Conservation (phyloP, 2,888 invertebrate species). For the Drosophila ustulata region DNA sequence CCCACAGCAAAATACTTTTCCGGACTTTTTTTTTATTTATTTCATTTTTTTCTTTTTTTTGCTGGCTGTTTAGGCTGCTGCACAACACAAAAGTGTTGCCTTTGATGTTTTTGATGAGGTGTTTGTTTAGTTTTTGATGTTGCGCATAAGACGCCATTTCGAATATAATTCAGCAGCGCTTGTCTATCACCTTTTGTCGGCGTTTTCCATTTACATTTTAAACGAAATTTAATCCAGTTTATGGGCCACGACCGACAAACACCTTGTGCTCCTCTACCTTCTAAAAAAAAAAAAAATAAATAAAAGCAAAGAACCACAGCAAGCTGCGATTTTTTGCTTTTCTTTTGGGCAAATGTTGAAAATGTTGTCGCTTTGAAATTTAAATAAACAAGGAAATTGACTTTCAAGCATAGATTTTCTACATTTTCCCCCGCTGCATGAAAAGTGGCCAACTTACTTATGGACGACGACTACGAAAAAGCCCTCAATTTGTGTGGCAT, state of each 20-base stretch:
- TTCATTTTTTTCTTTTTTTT: slow-evolving; percentile 8
- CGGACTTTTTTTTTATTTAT: slow-evolving; percentile 15
- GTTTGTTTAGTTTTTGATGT: slow-evolving; percentile 81
- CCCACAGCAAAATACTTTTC: slow-evolving; percentile 15
- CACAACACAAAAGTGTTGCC: slow-evolving; percentile 49
- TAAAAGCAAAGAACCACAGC: slow-evolving; percentile 8
- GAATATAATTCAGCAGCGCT: slow-evolving; percentile 54
- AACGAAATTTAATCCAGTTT: slow-evolving; percentile 82
- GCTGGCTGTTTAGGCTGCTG: slow-evolving; percentile 34
- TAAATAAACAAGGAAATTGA: slow-evolving; percentile 80
- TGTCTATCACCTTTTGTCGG: slow-evolving; percentile 48
- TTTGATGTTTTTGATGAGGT: slow-evolving; percentile 83
- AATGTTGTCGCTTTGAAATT: slow-evolving; percentile 67
- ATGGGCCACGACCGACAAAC: slow-evolving; percentile 52
- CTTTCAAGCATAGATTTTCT: slow-evolving; percentile 60
- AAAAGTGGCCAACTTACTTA: slow-evolving; percentile 10
- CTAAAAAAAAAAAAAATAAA: not conserved
- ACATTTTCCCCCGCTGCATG: slow-evolving; percentile 1
- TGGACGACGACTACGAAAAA: not conserved
- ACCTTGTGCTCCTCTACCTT: slow-evolving; percentile 30
- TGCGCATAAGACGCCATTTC: slow-evolving; percentile 53
- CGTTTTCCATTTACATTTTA: slow-evolving; percentile 80
- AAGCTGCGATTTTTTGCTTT: slow-evolving; percentile 27
- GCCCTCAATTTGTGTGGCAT: slow-evolving; percentile 8
- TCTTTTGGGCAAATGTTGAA: slow-evolving; percentile 5